Percentiles rank a stretch among this genome's conserved stretches.
Conservation (phyloP, 2,888 invertebrate species). For the Calliopum simillimum region DNA sequence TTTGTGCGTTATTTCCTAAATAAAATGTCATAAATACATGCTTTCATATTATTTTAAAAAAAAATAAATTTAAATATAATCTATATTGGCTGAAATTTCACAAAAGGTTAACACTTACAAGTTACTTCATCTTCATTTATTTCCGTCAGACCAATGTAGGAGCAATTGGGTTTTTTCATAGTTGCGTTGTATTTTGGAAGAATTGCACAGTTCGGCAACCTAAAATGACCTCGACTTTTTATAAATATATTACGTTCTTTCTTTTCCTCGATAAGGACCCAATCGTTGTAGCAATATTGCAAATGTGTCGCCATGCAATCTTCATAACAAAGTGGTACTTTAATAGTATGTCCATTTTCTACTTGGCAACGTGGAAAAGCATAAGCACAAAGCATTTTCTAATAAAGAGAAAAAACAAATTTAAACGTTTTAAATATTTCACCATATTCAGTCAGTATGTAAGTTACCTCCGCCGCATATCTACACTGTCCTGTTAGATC, state of each 20-base stretch:
- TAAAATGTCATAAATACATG: too few relatives aligned
- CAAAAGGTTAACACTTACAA: slow-evolving; percentile 69
- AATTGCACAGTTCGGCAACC: slow-evolving; percentile 86
- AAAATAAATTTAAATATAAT: too few relatives aligned
- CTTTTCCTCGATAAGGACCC: slow-evolving; percentile 90
- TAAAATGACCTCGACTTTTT: slow-evolving; percentile 86
- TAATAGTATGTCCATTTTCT: slow-evolving; percentile 74
- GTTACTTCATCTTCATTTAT: slow-evolving; percentile 85
- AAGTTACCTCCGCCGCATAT: slow-evolving; percentile 81
- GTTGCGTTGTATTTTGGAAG: slow-evolving; percentile 78
- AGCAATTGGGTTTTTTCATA: slow-evolving; percentile 77
- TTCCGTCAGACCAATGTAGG: slow-evolving; percentile 86
- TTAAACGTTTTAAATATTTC: not conserved
- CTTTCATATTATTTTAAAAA: too few relatives aligned
- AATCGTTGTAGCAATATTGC: slow-evolving; percentile 93
- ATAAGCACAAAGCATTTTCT: slow-evolving; percentile 89
- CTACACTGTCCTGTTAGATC: slow-evolving; percentile 86
- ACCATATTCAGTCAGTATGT: not conserved
- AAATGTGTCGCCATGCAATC: slow-evolving; percentile 92
- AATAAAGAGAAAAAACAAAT: slow-evolving; percentile 44
- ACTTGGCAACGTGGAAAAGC: slow-evolving; percentile 90
- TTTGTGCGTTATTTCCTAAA: too few relatives aligned
- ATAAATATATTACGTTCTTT: slow-evolving; percentile 83
- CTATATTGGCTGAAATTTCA: too few relatives aligned
- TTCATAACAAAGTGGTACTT: slow-evolving; percentile 89